A percentile compares a stretch with the other conserved stretches of the same genome.
Conservation (phyloP, 2,797 vertebrate species). For the Megalops cyprinoides region DNA sequence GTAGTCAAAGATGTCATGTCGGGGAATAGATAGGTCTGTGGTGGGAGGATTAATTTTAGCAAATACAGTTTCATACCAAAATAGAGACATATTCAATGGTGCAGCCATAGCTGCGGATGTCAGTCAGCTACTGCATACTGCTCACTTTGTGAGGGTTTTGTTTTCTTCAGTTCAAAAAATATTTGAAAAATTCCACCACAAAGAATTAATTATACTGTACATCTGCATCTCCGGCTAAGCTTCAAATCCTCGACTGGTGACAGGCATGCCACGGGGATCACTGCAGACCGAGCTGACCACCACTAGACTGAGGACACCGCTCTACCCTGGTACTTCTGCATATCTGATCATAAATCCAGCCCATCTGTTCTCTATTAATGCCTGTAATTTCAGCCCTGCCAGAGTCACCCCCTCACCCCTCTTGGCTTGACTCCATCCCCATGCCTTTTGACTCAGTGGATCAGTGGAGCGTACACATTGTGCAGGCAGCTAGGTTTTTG, state of each 20-base stretch:
- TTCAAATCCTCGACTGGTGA: slow-evolving; percentile 29
- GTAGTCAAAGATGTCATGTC: slow-evolving; percentile 15
- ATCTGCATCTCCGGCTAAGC: slow-evolving; percentile 29
- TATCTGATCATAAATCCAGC: slow-evolving; percentile 70
- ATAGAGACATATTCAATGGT: slow-evolving; percentile 1
- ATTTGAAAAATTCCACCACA: slow-evolving; percentile 8
- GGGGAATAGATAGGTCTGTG: not conserved
- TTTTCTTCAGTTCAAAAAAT: slow-evolving; percentile 13
- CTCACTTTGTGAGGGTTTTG: not conserved
- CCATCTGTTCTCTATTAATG: slow-evolving; percentile 69
- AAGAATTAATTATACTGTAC: slow-evolving; percentile 35
- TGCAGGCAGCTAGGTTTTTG: slow-evolving; percentile 37
- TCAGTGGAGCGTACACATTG: slow-evolving; percentile 6
- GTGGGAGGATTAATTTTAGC: not conserved
- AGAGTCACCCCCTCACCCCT: slow-evolving; percentile 49
- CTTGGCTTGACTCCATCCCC: slow-evolving; percentile 39
- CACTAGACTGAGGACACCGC: slow-evolving; percentile 54
- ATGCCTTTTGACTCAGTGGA: slow-evolving; percentile 27
- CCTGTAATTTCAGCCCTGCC: slow-evolving; percentile 49
- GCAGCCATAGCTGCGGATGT: not conserved
- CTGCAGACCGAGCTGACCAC: slow-evolving; percentile 52
- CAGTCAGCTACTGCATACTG: not conserved
- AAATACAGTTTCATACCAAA: not conserved
- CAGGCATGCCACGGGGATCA: slow-evolving; percentile 51
- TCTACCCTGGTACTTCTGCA: slow-evolving; percentile 61